Conservation (phyloP, 2,797 vertebrate species). For the Hypotaenidia philippensis region DNA sequence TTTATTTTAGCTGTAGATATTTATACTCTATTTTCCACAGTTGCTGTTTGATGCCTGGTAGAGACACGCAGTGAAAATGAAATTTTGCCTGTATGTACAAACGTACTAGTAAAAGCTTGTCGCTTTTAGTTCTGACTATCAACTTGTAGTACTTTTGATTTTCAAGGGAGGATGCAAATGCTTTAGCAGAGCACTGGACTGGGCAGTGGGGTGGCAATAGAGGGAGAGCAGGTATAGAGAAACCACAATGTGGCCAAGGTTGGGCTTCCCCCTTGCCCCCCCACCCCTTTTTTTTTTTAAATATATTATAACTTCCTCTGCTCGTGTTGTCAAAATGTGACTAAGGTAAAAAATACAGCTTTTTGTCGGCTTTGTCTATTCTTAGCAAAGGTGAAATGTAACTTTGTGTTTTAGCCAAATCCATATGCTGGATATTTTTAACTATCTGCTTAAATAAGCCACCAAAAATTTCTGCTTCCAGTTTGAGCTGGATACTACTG, state of each 20-base stretch:
- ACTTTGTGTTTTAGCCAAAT: neutral
- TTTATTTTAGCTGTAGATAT: neutral
- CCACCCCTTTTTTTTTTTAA: neutral
- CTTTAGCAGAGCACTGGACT: neutral
- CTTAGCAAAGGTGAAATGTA: neutral
- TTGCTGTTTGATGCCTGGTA: neutral
- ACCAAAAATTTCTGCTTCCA: neutral
- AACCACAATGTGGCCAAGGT: neutral
- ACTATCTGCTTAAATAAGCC: neutral
- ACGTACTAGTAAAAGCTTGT: neutral
- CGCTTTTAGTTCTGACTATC: neutral
- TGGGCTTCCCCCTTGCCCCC: neutral
- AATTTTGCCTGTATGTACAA: neutral
- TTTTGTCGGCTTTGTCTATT: neutral
- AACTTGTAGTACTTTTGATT: slow-evolving; percentile 1
- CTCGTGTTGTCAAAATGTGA: neutral
- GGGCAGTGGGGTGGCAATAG: neutral
- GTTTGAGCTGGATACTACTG: neutral
- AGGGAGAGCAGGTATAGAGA: neutral
- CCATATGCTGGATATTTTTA: neutral
- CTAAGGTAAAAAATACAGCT: neutral
- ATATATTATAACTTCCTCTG: neutral
- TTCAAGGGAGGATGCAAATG: neutral
- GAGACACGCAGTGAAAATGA: neutral
- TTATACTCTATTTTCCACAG: neutral